phyloP scores from a whole-genome alignment of 2,113 vertebrate species.

The Nothobranchius kuhntae region DNA sequence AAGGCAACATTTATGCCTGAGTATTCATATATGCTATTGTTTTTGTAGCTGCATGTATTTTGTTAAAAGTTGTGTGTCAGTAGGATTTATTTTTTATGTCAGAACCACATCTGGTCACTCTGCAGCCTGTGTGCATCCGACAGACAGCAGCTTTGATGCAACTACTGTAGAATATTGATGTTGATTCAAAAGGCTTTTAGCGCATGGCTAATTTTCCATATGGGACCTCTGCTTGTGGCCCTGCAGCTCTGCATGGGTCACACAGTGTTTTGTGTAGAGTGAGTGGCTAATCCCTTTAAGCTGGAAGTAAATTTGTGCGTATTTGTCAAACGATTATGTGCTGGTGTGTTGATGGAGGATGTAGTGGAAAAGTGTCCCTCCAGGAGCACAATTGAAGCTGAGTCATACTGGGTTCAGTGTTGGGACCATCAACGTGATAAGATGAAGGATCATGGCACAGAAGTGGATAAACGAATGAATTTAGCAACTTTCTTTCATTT shows the following conservation, averaged over 20 bases:
- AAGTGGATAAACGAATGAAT: too few species aligned
- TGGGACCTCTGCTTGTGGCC: conserved; percentile 56
- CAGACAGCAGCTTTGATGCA: conserved; percentile 51
- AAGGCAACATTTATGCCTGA: background rate
- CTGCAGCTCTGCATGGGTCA: conserved; percentile 34
- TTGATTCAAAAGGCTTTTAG: conserved; percentile 73
- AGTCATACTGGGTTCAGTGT: too few species aligned
- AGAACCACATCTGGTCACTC: conserved; percentile 31
- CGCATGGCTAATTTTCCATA: conserved; percentile 66
- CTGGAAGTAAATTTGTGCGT: conserved; percentile 12
- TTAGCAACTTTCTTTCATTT: too few species aligned
- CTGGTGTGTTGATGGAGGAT: too few species aligned
- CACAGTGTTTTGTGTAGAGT: conserved; percentile 56
- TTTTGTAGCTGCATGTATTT: background rate
- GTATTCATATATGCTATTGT: background rate
- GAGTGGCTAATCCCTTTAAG: conserved; percentile 47
- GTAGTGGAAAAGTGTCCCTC: too few species aligned
- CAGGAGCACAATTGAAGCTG: too few species aligned
- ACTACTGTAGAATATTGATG: conserved; percentile 69
- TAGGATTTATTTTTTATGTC: too few species aligned
- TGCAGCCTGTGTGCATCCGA: conserved; percentile 39
- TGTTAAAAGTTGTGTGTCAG: too few species aligned
- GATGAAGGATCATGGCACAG: too few species aligned
- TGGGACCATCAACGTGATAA: too few species aligned
- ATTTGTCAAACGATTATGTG: background rate